These are phyloP conservation scores for Cotesia vestalis DNA, from an alignment of 1,140 invertebrate species.

Conservation along the genomic window DNA sequence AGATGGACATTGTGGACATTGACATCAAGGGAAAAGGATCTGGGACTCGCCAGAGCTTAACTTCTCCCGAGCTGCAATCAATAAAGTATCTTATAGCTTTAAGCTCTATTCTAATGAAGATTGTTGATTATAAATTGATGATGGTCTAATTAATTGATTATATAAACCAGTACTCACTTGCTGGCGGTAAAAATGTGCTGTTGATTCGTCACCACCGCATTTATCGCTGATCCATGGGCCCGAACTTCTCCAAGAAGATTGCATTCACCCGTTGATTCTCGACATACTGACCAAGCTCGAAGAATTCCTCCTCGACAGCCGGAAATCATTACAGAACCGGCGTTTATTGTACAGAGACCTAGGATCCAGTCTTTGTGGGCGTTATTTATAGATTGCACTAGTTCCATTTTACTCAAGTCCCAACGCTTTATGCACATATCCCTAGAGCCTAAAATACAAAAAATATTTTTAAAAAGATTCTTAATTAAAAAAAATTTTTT, in stretches of 20 bases:
- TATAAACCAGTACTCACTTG: constrained; percentile 65
- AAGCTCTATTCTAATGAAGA: not conserved
- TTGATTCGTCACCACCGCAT: constrained; percentile 79
- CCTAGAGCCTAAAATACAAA: constrained; percentile 68
- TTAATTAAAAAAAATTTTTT: no score
- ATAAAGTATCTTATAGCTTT: constrained; percentile 46
- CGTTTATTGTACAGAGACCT: constrained; percentile 76
- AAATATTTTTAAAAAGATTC: no score
- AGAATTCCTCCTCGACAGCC: constrained; percentile 81
- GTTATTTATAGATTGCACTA: constrained; percentile 81
- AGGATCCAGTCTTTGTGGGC: constrained; percentile 92
- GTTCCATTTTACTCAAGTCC: constrained; percentile 75
- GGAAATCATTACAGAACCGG: constrained; percentile 72
- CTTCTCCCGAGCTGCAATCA: constrained; percentile 66
- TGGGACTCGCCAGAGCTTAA: constrained; percentile 66
- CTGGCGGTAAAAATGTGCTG: constrained; percentile 81
- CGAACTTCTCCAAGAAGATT: constrained; percentile 75
- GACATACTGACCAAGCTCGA: constrained; percentile 66
- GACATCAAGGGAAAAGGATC: constrained; percentile 64
- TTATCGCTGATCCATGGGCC: constrained; percentile 79
- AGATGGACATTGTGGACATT: constrained; percentile 64
- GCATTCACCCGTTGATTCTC: constrained; percentile 64
- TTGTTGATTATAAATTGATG: not conserved
- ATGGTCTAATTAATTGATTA: constrained; percentile 2
- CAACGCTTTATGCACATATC: constrained; percentile 92